Base-by-base conservation (phyloP, 1,140 invertebrate genomes). In the Pogonomyrmex californicus region DNA sequence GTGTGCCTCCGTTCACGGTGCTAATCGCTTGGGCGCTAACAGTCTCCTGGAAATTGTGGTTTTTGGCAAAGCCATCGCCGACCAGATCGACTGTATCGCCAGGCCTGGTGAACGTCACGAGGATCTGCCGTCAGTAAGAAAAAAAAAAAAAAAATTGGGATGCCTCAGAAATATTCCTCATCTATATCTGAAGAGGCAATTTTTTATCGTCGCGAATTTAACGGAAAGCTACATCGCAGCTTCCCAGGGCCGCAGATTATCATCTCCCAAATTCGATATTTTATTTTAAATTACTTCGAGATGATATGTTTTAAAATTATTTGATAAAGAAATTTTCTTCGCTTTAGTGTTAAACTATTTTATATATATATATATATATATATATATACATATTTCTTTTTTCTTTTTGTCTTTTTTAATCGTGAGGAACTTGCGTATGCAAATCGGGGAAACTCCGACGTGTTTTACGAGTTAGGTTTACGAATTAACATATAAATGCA, bases 21-120 rank as follows among this genome's bases (percentile, higher is more conserved):
- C 98, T 30, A 98, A 99, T 93, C 95, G 98, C 47, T 95, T 98
- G 0, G 98, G 98, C 23, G 98, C 98, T 10, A 98, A 98, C 94
- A 98, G 98, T 4, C 95, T 98, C 10, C 95, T 98, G 0, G 98
- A 99, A 95, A 93, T 98, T 58, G 97, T 99, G 10, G 97, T 98
- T 17, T 99, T 98, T 94, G 98, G 98, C 60, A 95, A 97, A 78
- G 97, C 97, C 10, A 97, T 97, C 92, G 97, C 98, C 51, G 96
- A 97, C 76, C 97, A 97, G 7, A 98, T 98, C 91, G 95, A 96
- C n/a, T 95, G 96, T 81, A 95, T 96, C 68, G 95, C 96, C 87
- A 96, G 96, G 92, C 97, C 97, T 12, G 97, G 97, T 6, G 97
- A 97, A 76, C 89, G 92, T 17, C 96, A 97, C 88, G 95, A 95